phyloP scores from a whole-genome alignment of 2,888 invertebrate species.

The Eueremaeus valkanovi region DNA sequence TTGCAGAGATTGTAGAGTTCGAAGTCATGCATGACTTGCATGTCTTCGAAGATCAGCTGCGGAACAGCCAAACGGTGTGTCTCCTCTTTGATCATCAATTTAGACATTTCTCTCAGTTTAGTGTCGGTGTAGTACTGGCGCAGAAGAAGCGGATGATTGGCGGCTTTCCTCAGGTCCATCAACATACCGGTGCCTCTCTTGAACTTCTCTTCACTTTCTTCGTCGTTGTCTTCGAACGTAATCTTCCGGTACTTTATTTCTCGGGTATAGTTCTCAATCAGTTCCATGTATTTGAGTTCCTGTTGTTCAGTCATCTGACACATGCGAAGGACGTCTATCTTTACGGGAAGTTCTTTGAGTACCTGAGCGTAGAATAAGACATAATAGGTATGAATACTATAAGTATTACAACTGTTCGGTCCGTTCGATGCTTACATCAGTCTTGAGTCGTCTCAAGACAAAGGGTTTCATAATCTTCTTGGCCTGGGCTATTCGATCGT shows the following conservation, averaged over 20 bases:
- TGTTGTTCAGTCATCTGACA: conserved; percentile 70
- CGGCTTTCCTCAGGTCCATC: conserved; percentile 88
- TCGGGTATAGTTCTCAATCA: conserved; percentile 64
- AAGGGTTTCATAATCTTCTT: conserved; percentile 96
- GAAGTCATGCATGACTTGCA: conserved; percentile 83
- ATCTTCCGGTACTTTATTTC: conserved; percentile 34
- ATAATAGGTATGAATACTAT: not conserved
- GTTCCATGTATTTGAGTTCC: conserved; percentile 66
- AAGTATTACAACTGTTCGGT: not conserved
- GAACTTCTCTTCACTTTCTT: conserved; percentile 21
- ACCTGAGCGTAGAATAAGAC: conserved; percentile 49
- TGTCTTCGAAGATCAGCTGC: conserved; percentile 70
- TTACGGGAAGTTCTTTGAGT: conserved; percentile 69
- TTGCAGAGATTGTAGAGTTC: conserved; percentile 76
- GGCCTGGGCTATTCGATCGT: conserved; percentile 83
- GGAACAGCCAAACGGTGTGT: conserved; percentile 53
- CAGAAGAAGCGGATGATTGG: conserved; percentile 86
- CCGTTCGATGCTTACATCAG: conserved; percentile 27
- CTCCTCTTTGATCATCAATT: conserved; percentile 57
- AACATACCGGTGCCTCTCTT: conserved; percentile 62
- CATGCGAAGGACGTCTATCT: conserved; percentile 67
- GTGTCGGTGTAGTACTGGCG: conserved; percentile 64
- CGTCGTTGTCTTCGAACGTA: conserved; percentile 27
- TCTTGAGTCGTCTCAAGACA: conserved; percentile 66
- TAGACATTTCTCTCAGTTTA: conserved; percentile 64